These are phyloP conservation scores for Allobates femoralis DNA, from an alignment of 2,797 vertebrate genomes.

Conservation along the genomic window DNA sequence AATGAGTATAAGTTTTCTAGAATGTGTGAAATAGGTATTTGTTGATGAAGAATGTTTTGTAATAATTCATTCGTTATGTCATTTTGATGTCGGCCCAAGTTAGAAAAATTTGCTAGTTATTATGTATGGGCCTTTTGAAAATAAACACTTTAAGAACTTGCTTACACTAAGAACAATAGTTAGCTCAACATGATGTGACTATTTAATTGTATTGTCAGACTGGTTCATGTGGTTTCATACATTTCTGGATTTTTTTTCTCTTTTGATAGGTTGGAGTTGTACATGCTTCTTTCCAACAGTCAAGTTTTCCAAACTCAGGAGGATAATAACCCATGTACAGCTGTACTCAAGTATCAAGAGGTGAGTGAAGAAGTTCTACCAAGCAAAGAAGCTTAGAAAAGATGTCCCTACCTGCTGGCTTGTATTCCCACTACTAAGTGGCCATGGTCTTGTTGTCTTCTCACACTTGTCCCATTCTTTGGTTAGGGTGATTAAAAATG, in stretches of 20 bases:
- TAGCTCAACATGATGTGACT: not conserved
- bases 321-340: not conserved
- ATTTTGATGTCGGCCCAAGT: slow-evolving; percentile 12
- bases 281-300: slow-evolving; percentile 65
- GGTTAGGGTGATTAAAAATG: not conserved
- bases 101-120: not conserved
- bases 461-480: not conserved
- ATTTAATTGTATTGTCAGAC: not conserved
- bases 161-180: not conserved
- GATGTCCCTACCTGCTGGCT: not conserved
- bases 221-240: not conserved
- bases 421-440: not conserved
- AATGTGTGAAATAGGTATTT: slow-evolving; percentile 7
- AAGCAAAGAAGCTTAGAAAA: not conserved
- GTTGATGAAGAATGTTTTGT: slow-evolving; percentile 13
- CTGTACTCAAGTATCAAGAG: slow-evolving; percentile 50
- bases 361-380: slow-evolving; percentile 22
- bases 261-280: slow-evolving; percentile 65
- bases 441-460: not conserved
- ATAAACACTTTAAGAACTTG: slow-evolving; percentile 18
- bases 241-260: not conserved
- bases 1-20: slow-evolving; percentile 28
- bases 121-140: not conserved
- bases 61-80: slow-evolving; percentile 36
- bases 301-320: slow-evolving; percentile 61